A percentile compares a stretch with the other conserved stretches of the same genome.
phyloP scores from a whole-genome alignment of 2,113 vertebrate genomes.

The Charadrius vociferus region DNA sequence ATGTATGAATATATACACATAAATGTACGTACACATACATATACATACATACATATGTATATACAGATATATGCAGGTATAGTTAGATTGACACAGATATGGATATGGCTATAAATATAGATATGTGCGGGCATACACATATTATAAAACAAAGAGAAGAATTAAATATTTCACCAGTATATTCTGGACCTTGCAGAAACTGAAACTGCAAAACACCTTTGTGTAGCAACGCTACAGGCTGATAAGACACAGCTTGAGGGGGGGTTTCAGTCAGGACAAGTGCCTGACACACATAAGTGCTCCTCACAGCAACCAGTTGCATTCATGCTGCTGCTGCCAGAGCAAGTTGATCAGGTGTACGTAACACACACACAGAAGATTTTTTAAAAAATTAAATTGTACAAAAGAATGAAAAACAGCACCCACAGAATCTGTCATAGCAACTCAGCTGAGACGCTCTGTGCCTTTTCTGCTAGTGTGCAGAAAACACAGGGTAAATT shows the following conservation, averaged over 20 bases:
- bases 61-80: background rate
- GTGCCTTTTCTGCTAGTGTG: background rate
- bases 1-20: background rate
- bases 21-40: background rate
- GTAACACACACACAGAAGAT: background rate
- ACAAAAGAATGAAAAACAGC: background rate
- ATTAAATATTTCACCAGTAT: background rate
- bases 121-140: background rate
- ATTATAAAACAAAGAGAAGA: background rate
- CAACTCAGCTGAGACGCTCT: background rate
- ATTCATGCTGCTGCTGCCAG: background rate
- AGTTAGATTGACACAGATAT: background rate
- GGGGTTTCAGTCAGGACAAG: background rate
- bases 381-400: background rate
- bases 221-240: background rate
- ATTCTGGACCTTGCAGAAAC: background rate
- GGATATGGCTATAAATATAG: background rate
- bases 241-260: background rate
- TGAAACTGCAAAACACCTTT: background rate
- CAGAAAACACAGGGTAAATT: background rate
- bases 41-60: background rate
- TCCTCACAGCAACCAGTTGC: background rate
- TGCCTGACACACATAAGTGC: fast-evolving
- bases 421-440: background rate
- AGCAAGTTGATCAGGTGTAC: background rate